phyloP scores from a whole-genome alignment of 2,797 vertebrate species.

The Vespertilio murinus region DNA sequence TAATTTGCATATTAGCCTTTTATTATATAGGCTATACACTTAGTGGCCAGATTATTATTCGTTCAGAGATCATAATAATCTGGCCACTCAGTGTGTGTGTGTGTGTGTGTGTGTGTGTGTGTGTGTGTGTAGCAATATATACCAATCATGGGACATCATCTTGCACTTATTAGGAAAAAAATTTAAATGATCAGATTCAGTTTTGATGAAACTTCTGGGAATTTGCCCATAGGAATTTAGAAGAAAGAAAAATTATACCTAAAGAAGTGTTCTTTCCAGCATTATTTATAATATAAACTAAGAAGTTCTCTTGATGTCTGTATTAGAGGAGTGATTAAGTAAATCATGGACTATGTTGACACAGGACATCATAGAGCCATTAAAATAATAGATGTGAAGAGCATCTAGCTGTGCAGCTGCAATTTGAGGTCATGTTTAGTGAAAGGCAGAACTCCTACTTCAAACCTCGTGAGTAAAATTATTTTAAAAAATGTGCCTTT shows the following conservation, averaged over 20 bases:
- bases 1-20: no score
- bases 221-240: constrained; percentile 41
- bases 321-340: constrained; percentile 8
- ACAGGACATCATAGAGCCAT: background rate
- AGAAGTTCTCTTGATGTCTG: background rate
- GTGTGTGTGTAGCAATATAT: background rate
- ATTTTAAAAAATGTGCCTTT: constrained; percentile 10
- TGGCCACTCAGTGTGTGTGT: no score
- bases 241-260: constrained; percentile 42
- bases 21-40: no score
- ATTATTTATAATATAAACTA: constrained; percentile 50
- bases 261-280: constrained; percentile 20
- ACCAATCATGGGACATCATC: background rate
- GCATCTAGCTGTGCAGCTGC: background rate
- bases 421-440: constrained; percentile 17
- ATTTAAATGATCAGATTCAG: background rate
- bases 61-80: no score
- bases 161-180: background rate
- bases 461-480: constrained; percentile 3
- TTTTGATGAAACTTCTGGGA: constrained; percentile 40
- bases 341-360: constrained; percentile 30
- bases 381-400: constrained; percentile 45
- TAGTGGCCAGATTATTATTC: no score
- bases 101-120: no score
- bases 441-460: background rate